Conservation (phyloP, 2,888 invertebrate genomes). For the Diarsia mendica region DNA sequence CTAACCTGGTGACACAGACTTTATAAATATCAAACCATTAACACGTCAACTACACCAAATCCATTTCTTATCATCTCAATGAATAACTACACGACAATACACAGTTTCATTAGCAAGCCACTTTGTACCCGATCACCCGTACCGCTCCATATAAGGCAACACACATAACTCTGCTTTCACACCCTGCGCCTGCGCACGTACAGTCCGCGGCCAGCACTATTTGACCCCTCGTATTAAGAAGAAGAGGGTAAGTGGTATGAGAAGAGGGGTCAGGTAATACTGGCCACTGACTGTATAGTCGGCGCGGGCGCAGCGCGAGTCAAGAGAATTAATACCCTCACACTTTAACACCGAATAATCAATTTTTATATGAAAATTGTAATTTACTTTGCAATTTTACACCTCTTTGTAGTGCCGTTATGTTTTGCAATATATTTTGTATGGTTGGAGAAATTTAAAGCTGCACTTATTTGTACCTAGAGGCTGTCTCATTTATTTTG, state of each 20-base stretch:
- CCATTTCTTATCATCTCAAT: neutral
- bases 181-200: conserved; percentile 46
- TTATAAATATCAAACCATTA: neutral
- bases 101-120: conserved; percentile 14
- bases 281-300: too few species aligned
- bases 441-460: neutral
- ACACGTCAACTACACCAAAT: neutral
- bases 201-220: conserved; percentile 29
- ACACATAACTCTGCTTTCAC: conserved; percentile 62
- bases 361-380: conserved; percentile 63
- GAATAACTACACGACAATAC: conserved; percentile 8
- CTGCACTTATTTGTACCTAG: neutral
- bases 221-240: too few species aligned
- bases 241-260: too few species aligned
- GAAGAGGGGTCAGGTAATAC: too few species aligned
- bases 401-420: conserved; percentile 54
- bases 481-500: neutral
- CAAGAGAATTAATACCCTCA: conserved; percentile 64
- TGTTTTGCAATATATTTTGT: conserved; percentile 23
- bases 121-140: conserved; percentile 50
- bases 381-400: conserved; percentile 53
- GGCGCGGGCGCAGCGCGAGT: conserved; percentile 30
- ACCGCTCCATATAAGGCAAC: conserved; percentile 55
- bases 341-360: conserved; percentile 69
- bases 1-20: too few species aligned